Base-by-base conservation (phyloP, 2,888 invertebrate genomes). In the Megalurothrips usitatus region DNA sequence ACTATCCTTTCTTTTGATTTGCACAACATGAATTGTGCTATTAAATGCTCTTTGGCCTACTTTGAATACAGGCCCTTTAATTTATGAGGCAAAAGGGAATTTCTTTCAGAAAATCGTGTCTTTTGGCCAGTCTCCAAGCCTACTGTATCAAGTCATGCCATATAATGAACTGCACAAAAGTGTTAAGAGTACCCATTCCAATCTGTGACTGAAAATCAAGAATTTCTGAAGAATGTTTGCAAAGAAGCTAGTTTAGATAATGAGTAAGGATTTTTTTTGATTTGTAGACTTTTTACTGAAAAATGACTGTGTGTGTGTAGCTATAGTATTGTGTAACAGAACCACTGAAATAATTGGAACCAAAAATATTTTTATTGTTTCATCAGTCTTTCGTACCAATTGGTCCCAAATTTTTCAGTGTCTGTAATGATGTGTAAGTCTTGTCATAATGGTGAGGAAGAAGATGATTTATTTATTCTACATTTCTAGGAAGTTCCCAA, bases 381-480 rank as follows among this genome's bases (percentile, higher is more conserved):
- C 68, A n/a, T 23, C 23, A 23, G 23, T 6, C 68, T 68, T 68
- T 68, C 11, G 68, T 68, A 68, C 68, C 68, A 68, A 68, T 68
- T 68, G 68, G 68, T 68, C 68, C 68, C 68, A 68, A 68, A 68
- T 68, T 68, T 68, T 68, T 68, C 68, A 68, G 68, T 68, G 68
- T 23, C 68, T 68, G n/a, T 23, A 19, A 52, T 10, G 68, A 68
- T 68, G 68, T 68, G 68, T 68, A 68, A 68, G 68, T 68, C 68
- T 68, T 68, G 68, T 68, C 68, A 68, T 68, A 43, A 23, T 68
- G 26, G 34, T 23, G 68, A 23, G 11, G 26, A 23, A 11, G 19
- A 23, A 68, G 23, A 68, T 68, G 23, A 68, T 68, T 68, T 68
- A 68, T 68, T 68, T 68, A 68, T 68, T 68, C 0, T 68, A 68